Evolutionary conservation across 1,140 invertebrate genomes (phyloP).

Genomic region (Cyclargus thomasi): DNA sequence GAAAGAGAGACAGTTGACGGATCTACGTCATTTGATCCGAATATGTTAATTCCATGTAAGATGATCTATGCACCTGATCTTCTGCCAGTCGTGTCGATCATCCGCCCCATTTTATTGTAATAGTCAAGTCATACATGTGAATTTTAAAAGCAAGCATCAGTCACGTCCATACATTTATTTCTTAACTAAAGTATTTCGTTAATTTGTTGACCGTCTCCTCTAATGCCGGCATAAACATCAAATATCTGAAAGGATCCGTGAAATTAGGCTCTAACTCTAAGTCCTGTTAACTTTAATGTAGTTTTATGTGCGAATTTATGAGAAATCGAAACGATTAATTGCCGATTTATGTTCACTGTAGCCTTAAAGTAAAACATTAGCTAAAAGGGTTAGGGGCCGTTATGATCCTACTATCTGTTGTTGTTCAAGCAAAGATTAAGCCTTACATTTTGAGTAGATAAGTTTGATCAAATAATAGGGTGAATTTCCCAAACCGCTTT

Average conservation of each 20-base stretch:
- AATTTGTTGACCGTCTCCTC: constrained; percentile 56
- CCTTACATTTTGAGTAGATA: neutral
- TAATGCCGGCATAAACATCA: constrained; percentile 51
- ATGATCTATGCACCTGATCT: too few species aligned
- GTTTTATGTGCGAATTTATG: constrained; percentile 33
- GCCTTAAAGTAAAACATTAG: constrained; percentile 5
- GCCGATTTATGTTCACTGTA: constrained; percentile 11
- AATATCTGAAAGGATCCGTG: constrained; percentile 50
- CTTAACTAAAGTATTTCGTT: constrained; percentile 40
- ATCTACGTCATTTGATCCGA: too few species aligned
- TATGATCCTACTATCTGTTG: neutral
- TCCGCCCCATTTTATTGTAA: too few species aligned
- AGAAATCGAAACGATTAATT: constrained; percentile 22
- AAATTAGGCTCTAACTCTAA: constrained; percentile 51
- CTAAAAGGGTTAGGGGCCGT: constrained; percentile 7
- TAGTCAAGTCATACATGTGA: neutral
- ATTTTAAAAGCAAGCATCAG: neutral
- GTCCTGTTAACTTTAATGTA: constrained; percentile 38
- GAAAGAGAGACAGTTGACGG: too few species aligned
- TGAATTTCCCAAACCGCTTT: too few species aligned
- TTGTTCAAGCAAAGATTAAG: neutral
- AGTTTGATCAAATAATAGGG: neutral
- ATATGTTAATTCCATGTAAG: too few species aligned
- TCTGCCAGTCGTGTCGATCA: too few species aligned
- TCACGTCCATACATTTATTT: constrained; percentile 27